Evolutionary conservation across 35 echinoderm and acorn worm species (phyloP), one percentile per base, ranked within the genome.

Genomic region (Patiria miniata): DNA sequence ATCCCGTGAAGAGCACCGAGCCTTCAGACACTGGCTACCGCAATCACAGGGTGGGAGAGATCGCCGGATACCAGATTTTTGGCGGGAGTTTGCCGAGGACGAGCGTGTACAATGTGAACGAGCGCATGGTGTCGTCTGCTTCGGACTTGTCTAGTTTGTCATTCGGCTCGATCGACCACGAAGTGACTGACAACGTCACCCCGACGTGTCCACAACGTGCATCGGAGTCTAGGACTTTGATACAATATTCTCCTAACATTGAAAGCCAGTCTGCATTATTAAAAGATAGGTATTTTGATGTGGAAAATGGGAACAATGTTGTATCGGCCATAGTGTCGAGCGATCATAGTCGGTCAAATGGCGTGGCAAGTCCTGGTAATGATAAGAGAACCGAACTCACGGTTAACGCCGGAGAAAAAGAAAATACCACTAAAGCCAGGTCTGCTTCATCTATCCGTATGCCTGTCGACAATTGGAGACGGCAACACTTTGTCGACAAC

Each of bases 1-100:
- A 47, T 12, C 42, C 4, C 42, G 42, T 12, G 12, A 4, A 47
- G 12, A 47, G 42, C 42, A 12, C 42, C 42, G 42, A 12, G 42
- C 42, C 42, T 12, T 47, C 42, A 47, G 12, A 4, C 42, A 47
- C 42, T 47, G 4, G 34, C 29, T 3, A 22, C 2, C 29, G 1
- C 15, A 36, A 34, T 23, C 23, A 73, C 65, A 73, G 0, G 34
- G 29, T 36, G 2, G 65, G 65, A 30, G 26, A 73, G 23, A 23
- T 73, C 23, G 65, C 65, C 29, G 65, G 65, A 73, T 73, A 73
- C 26, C 65, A 73, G 65, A 73, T 73, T 2, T 73, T 32, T 30
- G 65, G 65, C 15, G 34, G 26, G 34, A 30, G 8, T 14, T 1
- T 34, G 65, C 65, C 65, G 1, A 73, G 34, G 34, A 32, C 65